Evolutionary conservation across 2,888 invertebrate genomes (phyloP).

Genomic region (Polietes domitor): DNA sequence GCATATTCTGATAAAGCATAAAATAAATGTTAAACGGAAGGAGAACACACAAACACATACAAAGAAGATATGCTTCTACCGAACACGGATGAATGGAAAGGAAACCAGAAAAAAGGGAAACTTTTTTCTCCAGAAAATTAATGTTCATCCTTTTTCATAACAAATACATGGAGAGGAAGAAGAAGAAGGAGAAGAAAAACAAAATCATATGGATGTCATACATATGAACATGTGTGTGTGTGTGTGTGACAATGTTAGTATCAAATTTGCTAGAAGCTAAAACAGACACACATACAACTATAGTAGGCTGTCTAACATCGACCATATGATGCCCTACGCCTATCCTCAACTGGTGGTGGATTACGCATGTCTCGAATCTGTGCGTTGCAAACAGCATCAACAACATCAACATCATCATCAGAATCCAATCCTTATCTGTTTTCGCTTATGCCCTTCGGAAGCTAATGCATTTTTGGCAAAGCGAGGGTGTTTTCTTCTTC

Average conservation of each 20-base stretch:
- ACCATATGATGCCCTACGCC: background rate
- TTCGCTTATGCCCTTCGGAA: background rate
- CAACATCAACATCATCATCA: background rate
- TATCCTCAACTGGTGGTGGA: background rate
- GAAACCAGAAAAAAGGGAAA: conserved; percentile 23
- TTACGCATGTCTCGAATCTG: background rate
- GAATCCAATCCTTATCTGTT: background rate
- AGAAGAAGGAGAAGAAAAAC: background rate
- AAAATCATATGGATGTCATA: background rate
- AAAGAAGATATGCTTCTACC: background rate
- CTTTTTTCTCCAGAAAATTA: conserved; percentile 42
- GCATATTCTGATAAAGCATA: conserved; percentile 45
- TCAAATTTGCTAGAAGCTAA: conserved; percentile 5
- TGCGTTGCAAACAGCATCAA: no score
- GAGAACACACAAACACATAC: conserved; percentile 27
- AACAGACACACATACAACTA: background rate
- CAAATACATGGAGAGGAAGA: background rate
- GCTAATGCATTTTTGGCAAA: background rate
- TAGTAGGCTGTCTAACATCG: background rate
- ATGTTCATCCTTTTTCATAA: conserved; percentile 44
- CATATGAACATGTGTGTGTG: background rate
- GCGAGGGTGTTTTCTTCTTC: background rate
- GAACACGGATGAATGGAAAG: conserved; percentile 23
- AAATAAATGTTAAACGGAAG: conserved; percentile 61
- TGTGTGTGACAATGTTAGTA: background rate